Percentiles rank a stretch among this genome's conserved stretches.
Evolutionary conservation across 2,888 invertebrate genomes (phyloP).

Genomic region (Congeria kusceri): DNA sequence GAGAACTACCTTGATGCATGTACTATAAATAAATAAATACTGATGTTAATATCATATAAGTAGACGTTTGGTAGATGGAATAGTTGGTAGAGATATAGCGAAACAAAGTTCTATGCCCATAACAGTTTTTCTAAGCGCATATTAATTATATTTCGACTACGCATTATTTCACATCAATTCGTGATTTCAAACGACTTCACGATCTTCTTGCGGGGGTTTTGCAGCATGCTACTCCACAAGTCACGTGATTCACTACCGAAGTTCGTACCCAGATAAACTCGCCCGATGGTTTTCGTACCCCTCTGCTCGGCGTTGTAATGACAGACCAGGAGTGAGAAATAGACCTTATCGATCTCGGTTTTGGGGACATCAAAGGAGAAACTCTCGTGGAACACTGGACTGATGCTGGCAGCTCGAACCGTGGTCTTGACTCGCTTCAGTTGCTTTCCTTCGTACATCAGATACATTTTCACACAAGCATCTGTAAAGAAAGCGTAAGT

Average conservation of each 20-base stretch:
- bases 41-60: no score
- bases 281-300: constrained; percentile 72
- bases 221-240: constrained; percentile 79
- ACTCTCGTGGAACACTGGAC: constrained; percentile 78
- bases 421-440: constrained; percentile 77
- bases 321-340: constrained; percentile 73
- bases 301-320: constrained; percentile 67
- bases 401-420: constrained; percentile 66
- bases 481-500: no score
- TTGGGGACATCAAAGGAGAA: constrained; percentile 79
- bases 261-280: constrained; percentile 76
- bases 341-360: constrained; percentile 76
- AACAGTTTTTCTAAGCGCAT: no score
- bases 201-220: constrained; percentile 78
- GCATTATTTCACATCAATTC: no score
- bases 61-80: no score
- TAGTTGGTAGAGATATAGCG: no score
- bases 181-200: constrained; percentile 71
- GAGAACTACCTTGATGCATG: no score
- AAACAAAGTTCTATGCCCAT: no score
- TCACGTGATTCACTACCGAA: constrained; percentile 72
- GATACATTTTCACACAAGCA: constrained; percentile 71
- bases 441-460: constrained; percentile 79
- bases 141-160: no score
- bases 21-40: no score